Evolutionary conservation across 2,113 vertebrate genomes (phyloP).

Genomic region (Hipposideros armiger): DNA sequence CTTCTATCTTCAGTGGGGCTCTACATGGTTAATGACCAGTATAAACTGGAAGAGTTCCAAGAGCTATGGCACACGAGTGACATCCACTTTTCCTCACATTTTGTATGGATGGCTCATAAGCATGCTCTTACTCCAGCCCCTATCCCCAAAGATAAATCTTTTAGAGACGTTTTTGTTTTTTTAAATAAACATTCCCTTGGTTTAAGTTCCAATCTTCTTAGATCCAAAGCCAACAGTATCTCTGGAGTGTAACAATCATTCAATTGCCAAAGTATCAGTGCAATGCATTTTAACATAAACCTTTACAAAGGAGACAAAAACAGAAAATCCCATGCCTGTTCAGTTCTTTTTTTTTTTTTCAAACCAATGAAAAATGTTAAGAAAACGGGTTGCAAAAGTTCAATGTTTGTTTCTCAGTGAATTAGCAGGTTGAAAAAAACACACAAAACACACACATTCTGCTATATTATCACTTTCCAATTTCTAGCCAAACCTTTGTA

Average conservation of each 20-base stretch:
- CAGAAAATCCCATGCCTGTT: background rate
- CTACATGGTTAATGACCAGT: background rate
- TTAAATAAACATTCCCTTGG: background rate
- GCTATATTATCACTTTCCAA: slow-evolving; percentile 53
- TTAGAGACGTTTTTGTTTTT: background rate
- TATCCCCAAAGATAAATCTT: background rate
- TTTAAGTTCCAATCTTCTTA: background rate
- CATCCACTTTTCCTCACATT: background rate
- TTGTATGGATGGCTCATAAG: background rate
- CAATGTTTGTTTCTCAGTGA: slow-evolving; percentile 52
- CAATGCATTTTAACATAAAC: background rate
- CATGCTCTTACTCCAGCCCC: background rate
- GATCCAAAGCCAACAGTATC: slow-evolving; percentile 23
- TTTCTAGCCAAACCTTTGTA: slow-evolving; percentile 68
- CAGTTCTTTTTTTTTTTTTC: background rate
- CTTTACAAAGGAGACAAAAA: slow-evolving; percentile 40
- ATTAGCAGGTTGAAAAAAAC: background rate
- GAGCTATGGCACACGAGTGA: background rate
- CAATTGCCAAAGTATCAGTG: background rate
- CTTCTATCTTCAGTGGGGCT: background rate
- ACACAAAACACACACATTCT: background rate
- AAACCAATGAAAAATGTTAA: background rate
- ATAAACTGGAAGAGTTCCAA: background rate
- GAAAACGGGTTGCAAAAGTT: background rate
- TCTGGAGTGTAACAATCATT: slow-evolving; percentile 13